These are phyloP conservation scores for Scyliorhinus canicula DNA, from an alignment of 2,797 vertebrate genomes.

Conservation along the genomic window DNA sequence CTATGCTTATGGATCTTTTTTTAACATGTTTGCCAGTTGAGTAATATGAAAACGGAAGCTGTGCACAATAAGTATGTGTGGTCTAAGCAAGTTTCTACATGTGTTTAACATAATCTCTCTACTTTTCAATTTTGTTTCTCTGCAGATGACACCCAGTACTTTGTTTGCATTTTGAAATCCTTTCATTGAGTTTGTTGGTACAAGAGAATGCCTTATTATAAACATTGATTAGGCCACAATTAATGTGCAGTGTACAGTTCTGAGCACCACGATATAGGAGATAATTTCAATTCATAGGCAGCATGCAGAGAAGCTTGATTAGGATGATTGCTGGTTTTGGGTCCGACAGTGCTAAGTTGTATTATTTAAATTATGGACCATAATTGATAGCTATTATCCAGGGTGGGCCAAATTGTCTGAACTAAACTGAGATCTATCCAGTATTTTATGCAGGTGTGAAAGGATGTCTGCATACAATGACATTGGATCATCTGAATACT, in stretches of 20 bases:
- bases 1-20: too few relatives aligned
- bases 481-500: background rate
- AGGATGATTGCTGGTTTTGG: background rate
- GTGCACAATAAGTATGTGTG: background rate
- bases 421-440: background rate
- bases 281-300: background rate
- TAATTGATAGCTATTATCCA: background rate
- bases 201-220: background rate
- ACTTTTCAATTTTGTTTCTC: background rate
- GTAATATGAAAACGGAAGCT: background rate
- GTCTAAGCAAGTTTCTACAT: background rate
- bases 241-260: background rate
- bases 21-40: too few relatives aligned
- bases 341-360: background rate
- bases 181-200: background rate
- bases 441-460: background rate
- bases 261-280: background rate
- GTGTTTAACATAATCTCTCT: background rate
- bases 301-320: background rate
- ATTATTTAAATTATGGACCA: background rate
- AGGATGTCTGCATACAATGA: background rate
- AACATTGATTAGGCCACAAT: background rate
- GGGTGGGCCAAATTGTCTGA: background rate
- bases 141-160: background rate
- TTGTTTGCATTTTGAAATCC: background rate